These are phyloP conservation scores for Patella vulgata DNA, from an alignment of 1,140 invertebrate genomes.

Conservation along the genomic window DNA sequence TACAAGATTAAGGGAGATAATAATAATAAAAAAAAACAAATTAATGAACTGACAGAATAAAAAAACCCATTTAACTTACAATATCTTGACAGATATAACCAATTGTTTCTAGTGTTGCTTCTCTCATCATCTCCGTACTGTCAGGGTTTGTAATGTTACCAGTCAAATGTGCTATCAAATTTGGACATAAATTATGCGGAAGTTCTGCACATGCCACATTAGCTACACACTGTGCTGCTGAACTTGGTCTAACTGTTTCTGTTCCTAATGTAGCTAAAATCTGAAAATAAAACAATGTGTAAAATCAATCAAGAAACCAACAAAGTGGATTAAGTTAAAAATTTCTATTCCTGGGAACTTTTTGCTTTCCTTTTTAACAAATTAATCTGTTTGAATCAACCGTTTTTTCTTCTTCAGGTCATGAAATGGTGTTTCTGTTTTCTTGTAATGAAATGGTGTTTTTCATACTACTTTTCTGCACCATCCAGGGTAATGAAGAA, in stretches of 20 bases:
- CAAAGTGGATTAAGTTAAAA: too few species aligned
- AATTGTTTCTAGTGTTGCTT: constrained; percentile 96
- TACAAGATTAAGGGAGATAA: constrained; percentile 11
- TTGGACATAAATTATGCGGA: constrained; percentile 78
- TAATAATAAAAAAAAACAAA: not conserved
- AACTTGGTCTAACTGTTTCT: constrained; percentile 91
- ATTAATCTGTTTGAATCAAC: not conserved
- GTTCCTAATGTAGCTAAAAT: constrained; percentile 93
- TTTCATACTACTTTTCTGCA: too few species aligned
- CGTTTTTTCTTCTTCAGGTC: not conserved
- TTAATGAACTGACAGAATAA: too few species aligned
- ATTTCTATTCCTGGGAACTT: not conserved
- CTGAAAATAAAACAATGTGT: constrained; percentile 68
- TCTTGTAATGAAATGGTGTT: too few species aligned
- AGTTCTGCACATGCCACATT: constrained; percentile 97
- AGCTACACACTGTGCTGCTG: constrained; percentile 98
- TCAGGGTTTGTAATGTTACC: constrained; percentile 84
- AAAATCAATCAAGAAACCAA: not conserved
- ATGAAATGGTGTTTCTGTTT: too few species aligned
- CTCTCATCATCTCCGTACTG: constrained; percentile 93
- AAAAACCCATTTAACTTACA: too few species aligned
- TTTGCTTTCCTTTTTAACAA: not conserved
- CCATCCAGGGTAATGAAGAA: too few species aligned
- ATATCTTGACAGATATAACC: constrained; percentile 87
- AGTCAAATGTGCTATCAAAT: constrained; percentile 86